A percentile compares a stretch with the other conserved stretches of the same genome.
phyloP scores from a whole-genome alignment of 2,888 invertebrate species.

The Noctuana brunneofusca region DNA sequence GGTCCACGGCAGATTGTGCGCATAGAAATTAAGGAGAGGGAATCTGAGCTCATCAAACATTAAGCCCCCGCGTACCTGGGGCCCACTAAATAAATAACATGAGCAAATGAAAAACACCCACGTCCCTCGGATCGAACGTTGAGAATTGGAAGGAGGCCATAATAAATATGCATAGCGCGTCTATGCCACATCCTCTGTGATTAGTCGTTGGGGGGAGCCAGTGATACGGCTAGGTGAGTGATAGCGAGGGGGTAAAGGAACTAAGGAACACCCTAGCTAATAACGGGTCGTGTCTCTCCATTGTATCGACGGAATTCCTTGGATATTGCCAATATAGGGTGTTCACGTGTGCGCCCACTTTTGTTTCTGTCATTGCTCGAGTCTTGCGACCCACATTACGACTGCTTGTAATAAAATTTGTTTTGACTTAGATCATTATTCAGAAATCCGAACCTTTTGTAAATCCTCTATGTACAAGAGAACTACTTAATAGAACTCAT shows the following conservation, averaged over 20 bases:
- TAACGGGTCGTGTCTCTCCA: slow-evolving; percentile 72
- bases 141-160: slow-evolving; percentile 75
- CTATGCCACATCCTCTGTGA: slow-evolving; percentile 80
- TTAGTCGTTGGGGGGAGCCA: slow-evolving; percentile 65
- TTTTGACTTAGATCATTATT: not conserved
- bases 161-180: slow-evolving; percentile 83
- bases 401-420: slow-evolving; percentile 33
- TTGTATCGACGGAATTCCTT: slow-evolving; percentile 77
- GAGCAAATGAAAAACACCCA: slow-evolving; percentile 78
- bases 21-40: slow-evolving; percentile 69
- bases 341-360: slow-evolving; percentile 70
- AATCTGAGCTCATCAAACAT: slow-evolving; percentile 79
- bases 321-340: slow-evolving; percentile 79
- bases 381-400: slow-evolving; percentile 45
- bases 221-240: slow-evolving; percentile 80
- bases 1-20: slow-evolving; percentile 53
- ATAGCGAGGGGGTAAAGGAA: slow-evolving; percentile 74
- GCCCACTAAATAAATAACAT: slow-evolving; percentile 75
- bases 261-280: slow-evolving; percentile 76
- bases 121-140: slow-evolving; percentile 66
- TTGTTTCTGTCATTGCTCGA: slow-evolving; percentile 70
- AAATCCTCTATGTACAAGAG: too few relatives aligned
- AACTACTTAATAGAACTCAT: too few relatives aligned
- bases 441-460: too few relatives aligned
- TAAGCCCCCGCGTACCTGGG: slow-evolving; percentile 69